Evolutionary conservation across 2,888 invertebrate genomes (phyloP).

Genomic region (Metopia argyrocephala): DNA sequence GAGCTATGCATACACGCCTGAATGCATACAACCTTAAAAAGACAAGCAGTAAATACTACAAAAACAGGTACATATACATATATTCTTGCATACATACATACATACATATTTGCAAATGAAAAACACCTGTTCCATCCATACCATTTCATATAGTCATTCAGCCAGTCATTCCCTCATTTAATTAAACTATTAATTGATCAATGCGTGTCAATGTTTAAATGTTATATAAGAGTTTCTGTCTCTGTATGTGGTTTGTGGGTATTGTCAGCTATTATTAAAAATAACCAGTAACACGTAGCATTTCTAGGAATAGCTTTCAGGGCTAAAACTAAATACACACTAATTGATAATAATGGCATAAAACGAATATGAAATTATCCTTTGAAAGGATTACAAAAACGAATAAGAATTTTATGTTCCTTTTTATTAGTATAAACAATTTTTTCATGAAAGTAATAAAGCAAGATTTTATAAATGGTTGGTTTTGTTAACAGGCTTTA

Average conservation of each 20-base stretch:
- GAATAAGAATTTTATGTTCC: neutral
- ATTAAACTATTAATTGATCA: slow-evolving; percentile 39
- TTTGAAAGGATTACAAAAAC: neutral
- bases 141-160: neutral
- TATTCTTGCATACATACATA: neutral
- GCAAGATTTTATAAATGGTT: no score
- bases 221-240: no score
- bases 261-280: no score
- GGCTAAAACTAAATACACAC: neutral
- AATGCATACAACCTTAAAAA: neutral
- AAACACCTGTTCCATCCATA: slow-evolving; percentile 39
- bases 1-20: slow-evolving; percentile 21
- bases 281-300: neutral
- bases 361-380: neutral
- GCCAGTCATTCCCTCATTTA: neutral
- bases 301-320: neutral
- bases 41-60: neutral
- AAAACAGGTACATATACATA: slow-evolving; percentile 29
- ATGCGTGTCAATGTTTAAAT: no score
- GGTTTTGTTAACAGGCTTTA: no score
- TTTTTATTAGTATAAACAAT: neutral
- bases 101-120: slow-evolving; percentile 22
- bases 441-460: neutral
- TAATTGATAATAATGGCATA: slow-evolving; percentile 7
- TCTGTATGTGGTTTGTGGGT: no score